These are phyloP conservation scores for Parazoanthus darwini DNA, from an alignment of 92 coral and sea anemone genomes.

Conservation along the genomic window DNA sequence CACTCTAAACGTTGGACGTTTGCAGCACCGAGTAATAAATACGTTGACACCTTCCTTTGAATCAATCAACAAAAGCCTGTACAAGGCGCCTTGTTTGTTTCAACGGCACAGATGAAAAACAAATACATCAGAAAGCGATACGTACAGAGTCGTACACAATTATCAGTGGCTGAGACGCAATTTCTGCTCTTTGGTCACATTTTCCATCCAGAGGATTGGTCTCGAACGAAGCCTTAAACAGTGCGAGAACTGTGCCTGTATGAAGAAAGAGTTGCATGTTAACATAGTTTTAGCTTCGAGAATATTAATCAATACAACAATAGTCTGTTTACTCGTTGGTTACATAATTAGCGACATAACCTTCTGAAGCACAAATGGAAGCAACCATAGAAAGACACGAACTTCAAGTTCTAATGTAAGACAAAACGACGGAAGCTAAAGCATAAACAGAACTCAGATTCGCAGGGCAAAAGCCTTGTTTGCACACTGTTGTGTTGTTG, in stretches of 20 bases:
- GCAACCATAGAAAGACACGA: no score
- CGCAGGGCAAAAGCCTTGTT: no score
- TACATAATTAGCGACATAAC: no score
- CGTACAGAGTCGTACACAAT: conserved; percentile 90
- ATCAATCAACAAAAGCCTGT: neutral
- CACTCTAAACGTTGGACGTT: no score
- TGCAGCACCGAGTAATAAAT: neutral
- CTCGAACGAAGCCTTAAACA: conserved; percentile 89
- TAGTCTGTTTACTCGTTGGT: no score
- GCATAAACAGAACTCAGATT: no score
- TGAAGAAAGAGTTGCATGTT: neutral
- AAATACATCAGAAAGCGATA: neutral
- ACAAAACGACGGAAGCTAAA: no score
- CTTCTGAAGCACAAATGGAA: no score
- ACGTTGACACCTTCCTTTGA: neutral
- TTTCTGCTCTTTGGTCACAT: conserved; percentile 91
- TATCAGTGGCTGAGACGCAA: conserved; percentile 81
- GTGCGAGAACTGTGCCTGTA: conserved; percentile 56
- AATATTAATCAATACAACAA: no score
- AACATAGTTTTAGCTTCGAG: neutral
- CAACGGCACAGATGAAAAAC: neutral
- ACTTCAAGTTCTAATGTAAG: no score
- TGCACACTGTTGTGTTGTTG: no score
- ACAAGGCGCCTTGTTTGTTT: neutral
- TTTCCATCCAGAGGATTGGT: conserved; percentile 96